Percentiles rank a stretch among this genome's conserved stretches.
These are phyloP conservation scores for Cynodonichthys magdalenae DNA, from an alignment of 2,797 vertebrate species.

Conservation along the genomic window DNA sequence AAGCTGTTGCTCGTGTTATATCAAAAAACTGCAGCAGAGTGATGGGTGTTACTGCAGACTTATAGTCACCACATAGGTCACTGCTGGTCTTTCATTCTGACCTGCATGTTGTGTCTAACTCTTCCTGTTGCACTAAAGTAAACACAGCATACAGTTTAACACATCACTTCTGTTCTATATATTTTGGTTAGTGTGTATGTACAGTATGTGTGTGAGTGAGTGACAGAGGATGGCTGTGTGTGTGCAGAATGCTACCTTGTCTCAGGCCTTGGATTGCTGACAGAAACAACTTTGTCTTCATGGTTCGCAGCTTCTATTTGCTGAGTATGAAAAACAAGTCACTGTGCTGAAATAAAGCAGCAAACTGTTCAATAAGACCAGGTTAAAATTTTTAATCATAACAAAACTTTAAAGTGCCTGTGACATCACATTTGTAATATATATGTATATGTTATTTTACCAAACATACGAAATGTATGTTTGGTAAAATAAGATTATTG, in stretches of 20 bases:
- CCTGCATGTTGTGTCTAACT: constrained; percentile 36
- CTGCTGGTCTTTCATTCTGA: constrained; percentile 39
- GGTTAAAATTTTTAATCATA: background rate
- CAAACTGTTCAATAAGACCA: constrained; percentile 6
- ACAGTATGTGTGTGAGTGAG: constrained; percentile 14
- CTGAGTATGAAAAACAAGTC: constrained; percentile 9
- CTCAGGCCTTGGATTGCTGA: constrained; percentile 48
- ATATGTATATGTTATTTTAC: no score
- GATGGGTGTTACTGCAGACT: constrained; percentile 55
- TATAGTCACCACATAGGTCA: constrained; percentile 47
- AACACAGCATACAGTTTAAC: constrained; percentile 44
- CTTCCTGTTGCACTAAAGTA: constrained; percentile 37
- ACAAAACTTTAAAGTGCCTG: background rate
- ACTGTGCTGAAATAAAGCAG: constrained; percentile 12
- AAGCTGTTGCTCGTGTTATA: constrained; percentile 5
- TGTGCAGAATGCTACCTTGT: constrained; percentile 49
- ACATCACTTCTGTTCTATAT: constrained; percentile 49
- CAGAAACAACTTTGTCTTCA: constrained; percentile 49
- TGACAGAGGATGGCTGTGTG: constrained; percentile 48
- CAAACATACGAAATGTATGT: no score
- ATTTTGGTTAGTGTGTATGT: constrained; percentile 9
- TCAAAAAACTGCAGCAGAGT: constrained; percentile 7
- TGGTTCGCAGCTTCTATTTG: constrained; percentile 19
- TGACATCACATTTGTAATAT: no score
- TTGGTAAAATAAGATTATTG: no score